Evolutionary conservation across 2,113 vertebrate genomes (phyloP).

Genomic region (Hippocampus zosterae): DNA sequence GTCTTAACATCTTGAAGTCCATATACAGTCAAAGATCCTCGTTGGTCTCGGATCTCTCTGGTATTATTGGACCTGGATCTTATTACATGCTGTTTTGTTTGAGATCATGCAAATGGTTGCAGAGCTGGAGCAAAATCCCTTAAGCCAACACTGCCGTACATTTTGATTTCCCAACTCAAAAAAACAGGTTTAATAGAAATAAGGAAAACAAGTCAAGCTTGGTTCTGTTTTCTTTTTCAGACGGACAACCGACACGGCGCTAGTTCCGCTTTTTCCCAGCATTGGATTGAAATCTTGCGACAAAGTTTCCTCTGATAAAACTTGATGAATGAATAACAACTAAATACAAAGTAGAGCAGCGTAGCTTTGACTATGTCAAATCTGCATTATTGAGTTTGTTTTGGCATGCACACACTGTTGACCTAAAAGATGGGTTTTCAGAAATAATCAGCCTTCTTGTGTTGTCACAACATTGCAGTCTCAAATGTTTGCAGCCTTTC

Average conservation of each 20-base stretch:
- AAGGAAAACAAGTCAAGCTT: too few species aligned
- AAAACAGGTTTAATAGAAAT: too few species aligned
- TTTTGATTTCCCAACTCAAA: too few species aligned
- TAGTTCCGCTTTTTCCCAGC: background rate
- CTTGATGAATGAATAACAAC: background rate
- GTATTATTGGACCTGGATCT: too few species aligned
- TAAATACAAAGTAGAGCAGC: background rate
- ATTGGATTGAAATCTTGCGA: background rate
- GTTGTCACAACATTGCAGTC: background rate
- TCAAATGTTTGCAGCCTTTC: slow-evolving; percentile 9
- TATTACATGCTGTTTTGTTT: too few species aligned
- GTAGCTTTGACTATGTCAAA: background rate
- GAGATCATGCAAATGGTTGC: too few species aligned
- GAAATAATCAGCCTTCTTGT: background rate
- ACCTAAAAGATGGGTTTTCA: background rate
- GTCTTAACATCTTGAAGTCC: background rate
- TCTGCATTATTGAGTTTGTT: background rate
- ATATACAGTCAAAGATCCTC: too few species aligned
- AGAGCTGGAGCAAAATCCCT: too few species aligned
- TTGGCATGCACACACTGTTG: background rate
- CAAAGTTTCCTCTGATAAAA: background rate
- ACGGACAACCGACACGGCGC: background rate
- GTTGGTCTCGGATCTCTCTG: too few species aligned
- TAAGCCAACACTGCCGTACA: too few species aligned
- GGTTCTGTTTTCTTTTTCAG: too few species aligned